Percentiles rank a stretch among this genome's conserved stretches.
Evolutionary conservation across 2,113 vertebrate species (phyloP).

Genomic region (Dolichallabes microphthalmus): DNA sequence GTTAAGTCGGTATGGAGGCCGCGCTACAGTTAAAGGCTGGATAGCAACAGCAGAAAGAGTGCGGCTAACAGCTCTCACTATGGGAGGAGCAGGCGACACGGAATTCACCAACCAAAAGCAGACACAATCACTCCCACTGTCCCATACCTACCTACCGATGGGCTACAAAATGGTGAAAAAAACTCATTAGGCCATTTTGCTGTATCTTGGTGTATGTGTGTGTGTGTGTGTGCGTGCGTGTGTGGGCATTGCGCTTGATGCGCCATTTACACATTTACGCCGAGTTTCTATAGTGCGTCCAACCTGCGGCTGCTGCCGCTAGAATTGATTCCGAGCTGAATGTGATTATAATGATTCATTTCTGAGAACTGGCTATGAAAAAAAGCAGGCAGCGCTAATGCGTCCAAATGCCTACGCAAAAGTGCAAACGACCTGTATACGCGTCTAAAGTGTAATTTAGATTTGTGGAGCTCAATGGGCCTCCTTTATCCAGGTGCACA

Average conservation of each 20-base stretch:
- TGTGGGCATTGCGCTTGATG: slow-evolving; percentile 24
- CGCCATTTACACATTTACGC: slow-evolving; percentile 35
- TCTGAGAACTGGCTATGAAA: slow-evolving; percentile 23
- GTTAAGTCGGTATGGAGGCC: slow-evolving; percentile 65
- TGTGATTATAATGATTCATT: slow-evolving; percentile 42
- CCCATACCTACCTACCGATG: slow-evolving; percentile 36
- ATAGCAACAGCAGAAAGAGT: slow-evolving; percentile 73
- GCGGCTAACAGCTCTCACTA: slow-evolving; percentile 58
- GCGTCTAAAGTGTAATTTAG: slow-evolving; percentile 2
- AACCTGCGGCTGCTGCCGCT: slow-evolving; percentile 32
- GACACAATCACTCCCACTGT: slow-evolving; percentile 48
- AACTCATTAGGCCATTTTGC: slow-evolving; percentile 24
- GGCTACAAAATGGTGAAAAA: slow-evolving; percentile 17
- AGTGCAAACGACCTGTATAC: slow-evolving; percentile 42
- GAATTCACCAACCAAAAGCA: slow-evolving; percentile 61
- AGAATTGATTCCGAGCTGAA: slow-evolving; percentile 9
- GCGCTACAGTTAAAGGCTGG: slow-evolving; percentile 70
- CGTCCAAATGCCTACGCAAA: slow-evolving; percentile 41
- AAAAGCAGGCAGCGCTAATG: slow-evolving; percentile 35
- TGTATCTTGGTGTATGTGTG: background rate
- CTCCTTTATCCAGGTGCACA: slow-evolving; percentile 20
- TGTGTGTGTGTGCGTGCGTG: background rate
- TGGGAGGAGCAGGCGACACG: slow-evolving; percentile 65
- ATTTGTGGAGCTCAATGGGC: slow-evolving; percentile 3
- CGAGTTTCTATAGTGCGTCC: slow-evolving; percentile 14